A percentile compares a stretch with the other conserved stretches of the same genome.
Conservation (phyloP, 2,888 invertebrate genomes). For the Creontiades dilutus region DNA sequence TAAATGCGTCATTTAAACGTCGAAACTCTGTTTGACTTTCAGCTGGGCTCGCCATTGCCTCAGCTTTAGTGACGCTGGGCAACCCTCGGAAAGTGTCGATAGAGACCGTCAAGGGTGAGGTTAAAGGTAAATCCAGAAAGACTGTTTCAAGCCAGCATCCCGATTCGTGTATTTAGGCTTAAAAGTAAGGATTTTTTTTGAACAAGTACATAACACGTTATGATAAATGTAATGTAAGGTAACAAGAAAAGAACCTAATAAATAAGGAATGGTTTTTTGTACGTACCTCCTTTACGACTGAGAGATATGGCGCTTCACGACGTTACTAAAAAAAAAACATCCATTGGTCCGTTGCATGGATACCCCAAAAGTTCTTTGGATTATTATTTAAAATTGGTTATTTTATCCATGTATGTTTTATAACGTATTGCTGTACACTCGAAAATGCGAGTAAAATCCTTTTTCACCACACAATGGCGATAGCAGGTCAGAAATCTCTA, state of each 20-base stretch:
- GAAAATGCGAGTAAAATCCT: background rate
- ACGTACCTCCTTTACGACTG: constrained; percentile 41
- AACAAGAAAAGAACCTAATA: constrained; percentile 1
- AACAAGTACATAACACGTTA: constrained; percentile 44
- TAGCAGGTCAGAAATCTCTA: background rate
- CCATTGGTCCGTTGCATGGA: background rate
- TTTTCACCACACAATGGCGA: background rate
- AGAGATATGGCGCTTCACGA: constrained; percentile 45
- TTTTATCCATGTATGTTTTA: background rate
- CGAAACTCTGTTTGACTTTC: constrained; percentile 43
- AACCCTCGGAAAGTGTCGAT: constrained; percentile 87
- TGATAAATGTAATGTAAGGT: constrained; percentile 23
- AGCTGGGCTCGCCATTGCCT: constrained; percentile 91
- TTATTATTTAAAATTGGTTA: background rate
- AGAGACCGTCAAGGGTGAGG: constrained; percentile 79
- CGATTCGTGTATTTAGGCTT: constrained; percentile 79
- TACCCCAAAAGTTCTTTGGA: background rate
- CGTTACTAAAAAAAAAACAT: background rate
- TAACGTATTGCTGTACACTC: background rate
- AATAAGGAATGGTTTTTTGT: constrained; percentile 13
- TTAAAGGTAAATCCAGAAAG: constrained; percentile 81
- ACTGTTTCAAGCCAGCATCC: constrained; percentile 86
- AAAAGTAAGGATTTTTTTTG: constrained; percentile 33
- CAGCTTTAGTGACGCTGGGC: constrained; percentile 92
- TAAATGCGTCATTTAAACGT: too few relatives aligned